Evolutionary conservation across 2,888 invertebrate species (phyloP), one percentile per base, ranked within the genome.

Genomic region (Eupithecia pulchellata): DNA sequence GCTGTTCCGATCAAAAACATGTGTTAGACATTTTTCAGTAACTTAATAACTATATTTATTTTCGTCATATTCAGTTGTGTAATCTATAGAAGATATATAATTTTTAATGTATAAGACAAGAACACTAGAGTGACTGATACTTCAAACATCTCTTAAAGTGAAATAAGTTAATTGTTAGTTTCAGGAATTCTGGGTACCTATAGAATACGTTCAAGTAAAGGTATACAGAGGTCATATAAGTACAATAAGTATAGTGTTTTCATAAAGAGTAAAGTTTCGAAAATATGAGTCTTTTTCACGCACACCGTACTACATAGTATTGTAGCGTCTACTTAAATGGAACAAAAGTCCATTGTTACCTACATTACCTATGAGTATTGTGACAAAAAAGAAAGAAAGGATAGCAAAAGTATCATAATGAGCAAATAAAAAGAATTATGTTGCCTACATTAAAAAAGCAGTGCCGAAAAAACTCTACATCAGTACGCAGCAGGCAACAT

Each of bases 401-500:
- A 47, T 47, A 47, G 20, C 11, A 47, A 11, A 20, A 47, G 0
- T n/a, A 42, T n/a, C 17, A 58, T n/a, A 47, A 64, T 2, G 27
- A n/a, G 67, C 67, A 67, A 67, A 32, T 27, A 17, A 60, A 29
- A 3, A 13, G 17, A 67, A 67, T 34, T 13, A 62, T 68, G 68
- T 57, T 62, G 57, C 71, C 68, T 42, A 55, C 62, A n/a, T n/a
- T 57, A 55, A 66, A 66, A 42, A 1, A 30, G 64, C 30, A 39
- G 36, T 55, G 52, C 60, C 47, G 58, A 61, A 65, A 47, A 27
- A 63, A 60, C 52, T 13, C 25, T 30, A 63, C 20, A 34, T 47
- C 27, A 60, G 32, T 66, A 62, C 55, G 58, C 57, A 29, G 25
- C 20, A 67, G 71, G 67, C 67, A 64, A 68, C 68, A 61, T 68